phyloP scores from a whole-genome alignment of 1,140 invertebrate genomes.

The Rhagoletis pomonella region DNA sequence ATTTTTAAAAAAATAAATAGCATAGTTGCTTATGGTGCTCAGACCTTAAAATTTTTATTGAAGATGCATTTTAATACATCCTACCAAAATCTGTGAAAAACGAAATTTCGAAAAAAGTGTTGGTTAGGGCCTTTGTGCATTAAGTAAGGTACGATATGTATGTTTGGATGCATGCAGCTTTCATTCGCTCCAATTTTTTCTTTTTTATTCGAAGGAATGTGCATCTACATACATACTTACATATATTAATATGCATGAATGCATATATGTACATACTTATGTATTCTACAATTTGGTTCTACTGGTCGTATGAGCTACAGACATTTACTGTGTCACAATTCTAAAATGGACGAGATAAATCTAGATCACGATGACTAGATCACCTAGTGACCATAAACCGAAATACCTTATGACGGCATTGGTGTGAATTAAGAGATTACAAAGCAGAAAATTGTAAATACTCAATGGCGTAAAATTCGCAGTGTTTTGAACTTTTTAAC shows the following conservation, averaged over 20 bases:
- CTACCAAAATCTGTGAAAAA: too few species aligned
- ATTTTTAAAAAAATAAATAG: too few species aligned
- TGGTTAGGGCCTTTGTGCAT: too few species aligned
- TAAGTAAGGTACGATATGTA: too few species aligned
- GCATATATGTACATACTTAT: background rate
- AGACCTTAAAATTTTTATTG: too few species aligned
- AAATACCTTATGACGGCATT: background rate
- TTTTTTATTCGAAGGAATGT: too few species aligned
- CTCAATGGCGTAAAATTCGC: background rate
- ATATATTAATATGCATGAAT: background rate
- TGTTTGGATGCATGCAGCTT: too few species aligned
- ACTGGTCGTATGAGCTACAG: background rate
- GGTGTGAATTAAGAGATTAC: slow-evolving; percentile 44
- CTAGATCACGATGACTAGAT: background rate
- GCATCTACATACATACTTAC: background rate
- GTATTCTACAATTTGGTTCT: background rate
- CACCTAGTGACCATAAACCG: background rate
- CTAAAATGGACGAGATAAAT: background rate
- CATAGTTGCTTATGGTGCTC: too few species aligned
- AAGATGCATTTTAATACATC: too few species aligned
- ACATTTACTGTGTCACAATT: background rate
- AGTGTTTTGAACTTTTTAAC: background rate
- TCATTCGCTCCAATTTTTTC: too few species aligned
- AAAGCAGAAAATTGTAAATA: background rate
- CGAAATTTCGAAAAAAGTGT: too few species aligned